These are phyloP conservation scores for Apostichopus parvimensis DNA, from an alignment of 35 echinoderm and acorn worm species.

Conservation along the genomic window DNA sequence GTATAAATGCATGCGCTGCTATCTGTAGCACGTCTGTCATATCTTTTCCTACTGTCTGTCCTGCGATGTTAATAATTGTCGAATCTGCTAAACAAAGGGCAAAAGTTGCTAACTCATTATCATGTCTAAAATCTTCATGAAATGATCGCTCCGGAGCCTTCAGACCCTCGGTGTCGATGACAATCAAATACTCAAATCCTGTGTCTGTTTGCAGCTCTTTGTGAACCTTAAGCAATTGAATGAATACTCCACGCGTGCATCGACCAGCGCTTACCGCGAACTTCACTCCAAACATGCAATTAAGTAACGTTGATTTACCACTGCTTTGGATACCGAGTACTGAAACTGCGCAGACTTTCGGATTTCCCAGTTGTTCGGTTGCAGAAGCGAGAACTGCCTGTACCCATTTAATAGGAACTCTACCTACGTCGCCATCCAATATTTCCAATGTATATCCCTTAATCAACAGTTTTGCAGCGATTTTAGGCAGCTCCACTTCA, in stretches of 20 bases:
- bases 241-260: constrained; percentile 52
- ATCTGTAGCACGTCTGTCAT: constrained; percentile 54
- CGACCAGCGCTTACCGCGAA: constrained; percentile 51
- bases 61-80: constrained; percentile 49
- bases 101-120: constrained; percentile 52
- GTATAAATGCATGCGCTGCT: constrained; percentile 47
- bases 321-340: constrained; percentile 53
- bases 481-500: neutral
- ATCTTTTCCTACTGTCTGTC: constrained; percentile 21
- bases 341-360: constrained; percentile 8
- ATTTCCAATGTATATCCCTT: constrained; percentile 49
- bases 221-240: constrained; percentile 37
- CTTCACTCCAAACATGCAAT: constrained; percentile 41
- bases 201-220: neutral
- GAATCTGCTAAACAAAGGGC: constrained; percentile 30
- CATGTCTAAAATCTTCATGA: constrained; percentile 12
- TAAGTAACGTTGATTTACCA: constrained; percentile 58
- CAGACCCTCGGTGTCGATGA: constrained; percentile 51
- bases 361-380: neutral
- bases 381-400: constrained; percentile 15
- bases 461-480: constrained; percentile 40
- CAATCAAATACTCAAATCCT: constrained; percentile 25
- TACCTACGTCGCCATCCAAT: constrained; percentile 40
- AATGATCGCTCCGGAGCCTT: constrained; percentile 36
- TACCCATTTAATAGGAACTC: constrained; percentile 53